These are phyloP conservation scores for Buphagus erythrorhynchus DNA, from an alignment of 2,797 vertebrate genomes.

Conservation along the genomic window DNA sequence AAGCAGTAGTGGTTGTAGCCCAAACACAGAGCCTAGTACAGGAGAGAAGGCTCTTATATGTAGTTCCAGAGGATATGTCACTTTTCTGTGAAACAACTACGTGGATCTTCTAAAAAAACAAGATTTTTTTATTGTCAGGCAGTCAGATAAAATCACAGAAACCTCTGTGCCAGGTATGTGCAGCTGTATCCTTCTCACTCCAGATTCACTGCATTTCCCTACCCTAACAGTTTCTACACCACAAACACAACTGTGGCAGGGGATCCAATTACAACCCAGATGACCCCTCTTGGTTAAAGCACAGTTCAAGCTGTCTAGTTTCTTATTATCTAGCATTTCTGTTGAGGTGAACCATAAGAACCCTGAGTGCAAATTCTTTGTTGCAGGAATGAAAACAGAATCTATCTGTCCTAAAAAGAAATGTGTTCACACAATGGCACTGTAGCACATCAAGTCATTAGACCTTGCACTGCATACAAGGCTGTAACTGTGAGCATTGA, in stretches of 20 bases:
- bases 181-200: constrained; percentile 20
- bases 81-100: constrained; percentile 40
- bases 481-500: neutral
- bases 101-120: constrained; percentile 37
- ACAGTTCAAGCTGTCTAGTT: neutral
- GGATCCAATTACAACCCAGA: constrained; percentile 8
- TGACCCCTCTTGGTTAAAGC: neutral
- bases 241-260: neutral
- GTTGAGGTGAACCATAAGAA: neutral
- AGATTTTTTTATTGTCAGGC: constrained; percentile 48
- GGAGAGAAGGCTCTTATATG: constrained; percentile 2
- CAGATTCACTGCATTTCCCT: neutral
- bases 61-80: constrained; percentile 3
- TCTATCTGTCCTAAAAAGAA: neutral
- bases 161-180: constrained; percentile 3
- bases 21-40: constrained; percentile 16
- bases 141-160: constrained; percentile 16
- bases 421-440: neutral
- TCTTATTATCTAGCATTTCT: neutral
- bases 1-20: neutral
- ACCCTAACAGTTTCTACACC: neutral
- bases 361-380: neutral
- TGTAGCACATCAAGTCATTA: neutral
- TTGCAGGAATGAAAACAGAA: neutral
- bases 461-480: neutral